These are phyloP conservation scores for Mesopsocus fuscifrons DNA, from an alignment of 2,888 invertebrate genomes.

Conservation along the genomic window DNA sequence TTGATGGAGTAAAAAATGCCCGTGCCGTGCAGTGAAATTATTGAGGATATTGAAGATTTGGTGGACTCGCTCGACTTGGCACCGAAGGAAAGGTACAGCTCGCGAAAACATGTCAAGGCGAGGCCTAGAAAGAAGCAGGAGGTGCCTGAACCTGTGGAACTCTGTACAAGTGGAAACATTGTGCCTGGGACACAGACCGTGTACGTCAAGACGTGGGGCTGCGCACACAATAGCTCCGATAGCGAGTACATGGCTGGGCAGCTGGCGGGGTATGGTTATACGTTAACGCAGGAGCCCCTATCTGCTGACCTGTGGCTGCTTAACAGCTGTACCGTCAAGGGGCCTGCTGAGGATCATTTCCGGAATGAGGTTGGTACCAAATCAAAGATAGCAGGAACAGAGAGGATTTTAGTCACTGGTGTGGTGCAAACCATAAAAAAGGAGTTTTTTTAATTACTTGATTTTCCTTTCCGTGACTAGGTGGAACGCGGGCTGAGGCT, in stretches of 20 bases:
- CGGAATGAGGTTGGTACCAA: too few species aligned
- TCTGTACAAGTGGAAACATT: slow-evolving; percentile 20
- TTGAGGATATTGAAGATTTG: slow-evolving; percentile 71
- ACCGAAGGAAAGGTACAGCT: slow-evolving; percentile 56
- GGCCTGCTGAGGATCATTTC: slow-evolving; percentile 90
- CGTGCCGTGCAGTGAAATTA: slow-evolving; percentile 41
- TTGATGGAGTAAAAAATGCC: too few species aligned
- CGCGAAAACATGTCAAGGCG: slow-evolving; percentile 46
- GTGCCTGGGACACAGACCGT: slow-evolving; percentile 52
- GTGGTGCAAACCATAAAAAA: too few species aligned
- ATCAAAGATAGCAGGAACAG: too few species aligned
- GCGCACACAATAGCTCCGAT: slow-evolving; percentile 94
- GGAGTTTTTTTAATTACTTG: slow-evolving; percentile 26
- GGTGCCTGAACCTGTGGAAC: slow-evolving; percentile 17
- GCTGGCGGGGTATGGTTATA: slow-evolving; percentile 72
- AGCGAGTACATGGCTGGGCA: slow-evolving; percentile 98
- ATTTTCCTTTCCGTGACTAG: slow-evolving; percentile 68
- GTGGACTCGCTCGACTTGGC: slow-evolving; percentile 62
- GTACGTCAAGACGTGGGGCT: slow-evolving; percentile 92
- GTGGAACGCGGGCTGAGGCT: slow-evolving; percentile 48
- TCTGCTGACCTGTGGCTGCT: slow-evolving; percentile 85
- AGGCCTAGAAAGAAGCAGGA: slow-evolving; percentile 34
- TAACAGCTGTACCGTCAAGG: slow-evolving; percentile 97
- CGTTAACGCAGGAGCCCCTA: slow-evolving; percentile 56
- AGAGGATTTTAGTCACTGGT: too few species aligned